Conservation (phyloP, 2,113 vertebrate genomes). For the Apteryx mantelli region DNA sequence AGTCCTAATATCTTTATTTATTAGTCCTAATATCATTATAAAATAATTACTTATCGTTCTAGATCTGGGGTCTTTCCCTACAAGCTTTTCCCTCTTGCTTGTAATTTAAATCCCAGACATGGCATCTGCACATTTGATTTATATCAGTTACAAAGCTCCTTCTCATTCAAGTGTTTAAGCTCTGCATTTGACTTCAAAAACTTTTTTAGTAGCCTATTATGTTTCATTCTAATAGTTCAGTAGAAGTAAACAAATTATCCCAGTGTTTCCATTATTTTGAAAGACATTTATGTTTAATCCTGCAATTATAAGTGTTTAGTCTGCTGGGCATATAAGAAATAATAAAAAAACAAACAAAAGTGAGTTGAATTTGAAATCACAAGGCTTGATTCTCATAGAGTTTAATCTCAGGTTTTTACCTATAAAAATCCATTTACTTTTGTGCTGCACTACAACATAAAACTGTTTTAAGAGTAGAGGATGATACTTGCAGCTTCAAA, state of each 20-base stretch:
- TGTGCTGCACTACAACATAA: not conserved
- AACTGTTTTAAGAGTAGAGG: not conserved
- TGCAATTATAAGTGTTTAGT: not conserved
- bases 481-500: not conserved
- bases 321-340: not conserved
- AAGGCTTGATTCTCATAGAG: not conserved
- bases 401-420: not conserved
- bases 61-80: not conserved
- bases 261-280: not conserved
- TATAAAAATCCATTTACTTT: not conserved
- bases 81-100: not conserved
- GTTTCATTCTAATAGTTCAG: not conserved
- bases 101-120: not conserved
- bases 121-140: not conserved
- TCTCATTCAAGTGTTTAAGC: not conserved
- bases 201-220: not conserved
- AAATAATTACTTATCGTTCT: not conserved
- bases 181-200: not conserved
- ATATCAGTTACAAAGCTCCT: not conserved
- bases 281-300: not conserved
- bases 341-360: not conserved
- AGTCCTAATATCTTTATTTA: too few relatives aligned
- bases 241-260: not conserved
- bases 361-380: not conserved
- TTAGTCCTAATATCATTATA: too few relatives aligned